phyloP scores from a whole-genome alignment of 2,797 vertebrate species.

The Clarias laeviceps region DNA sequence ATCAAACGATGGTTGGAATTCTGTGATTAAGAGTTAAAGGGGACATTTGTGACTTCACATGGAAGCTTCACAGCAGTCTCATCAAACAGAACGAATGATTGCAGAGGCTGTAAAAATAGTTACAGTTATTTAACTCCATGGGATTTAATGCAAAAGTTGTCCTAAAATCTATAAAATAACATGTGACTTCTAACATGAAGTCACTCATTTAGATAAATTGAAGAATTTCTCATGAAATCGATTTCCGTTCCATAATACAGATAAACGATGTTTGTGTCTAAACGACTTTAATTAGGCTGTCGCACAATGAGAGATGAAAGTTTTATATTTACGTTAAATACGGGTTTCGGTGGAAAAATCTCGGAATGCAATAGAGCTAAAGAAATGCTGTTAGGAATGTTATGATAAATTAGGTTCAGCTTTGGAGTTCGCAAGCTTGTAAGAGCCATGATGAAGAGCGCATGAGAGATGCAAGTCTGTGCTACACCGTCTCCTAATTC shows the following conservation, averaged over 20 bases:
- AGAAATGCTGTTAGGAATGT: constrained; percentile 27
- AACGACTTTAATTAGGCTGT: neutral
- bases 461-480: constrained; percentile 53
- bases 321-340: constrained; percentile 25
- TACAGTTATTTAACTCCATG: neutral
- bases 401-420: constrained; percentile 38
- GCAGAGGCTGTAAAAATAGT: neutral
- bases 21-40: constrained; percentile 61
- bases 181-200: neutral
- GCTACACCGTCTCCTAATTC: constrained; percentile 41
- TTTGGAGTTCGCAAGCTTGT: constrained; percentile 37
- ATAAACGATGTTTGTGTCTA: constrained; percentile 4
- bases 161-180: neutral
- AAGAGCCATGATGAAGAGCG: constrained; percentile 48
- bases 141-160: neutral
- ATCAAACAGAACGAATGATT: constrained; percentile 25
- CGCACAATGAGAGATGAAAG: constrained; percentile 2
- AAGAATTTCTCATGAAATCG: neutral
- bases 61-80: neutral
- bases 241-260: neutral
- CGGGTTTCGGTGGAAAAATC: neutral
- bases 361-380: neutral
- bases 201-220: neutral
- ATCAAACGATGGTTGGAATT: constrained; percentile 61
- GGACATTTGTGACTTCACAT: constrained; percentile 17